Conservation (phyloP, 2,888 invertebrate genomes). For the Noctua fimbriata region DNA sequence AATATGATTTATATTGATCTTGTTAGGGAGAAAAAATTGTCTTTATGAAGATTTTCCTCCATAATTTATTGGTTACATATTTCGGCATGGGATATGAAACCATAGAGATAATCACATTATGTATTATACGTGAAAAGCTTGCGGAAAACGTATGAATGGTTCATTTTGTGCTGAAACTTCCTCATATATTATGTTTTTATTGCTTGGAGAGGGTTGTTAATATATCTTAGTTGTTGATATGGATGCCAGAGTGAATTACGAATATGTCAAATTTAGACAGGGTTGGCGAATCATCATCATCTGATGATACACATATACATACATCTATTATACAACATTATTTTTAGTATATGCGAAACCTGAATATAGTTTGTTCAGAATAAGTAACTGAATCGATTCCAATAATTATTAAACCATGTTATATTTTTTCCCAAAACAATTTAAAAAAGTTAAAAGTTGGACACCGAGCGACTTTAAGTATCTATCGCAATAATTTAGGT, state of each 20-base stretch:
- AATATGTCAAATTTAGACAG: not conserved
- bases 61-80: constrained; percentile 24
- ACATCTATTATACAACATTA: no score
- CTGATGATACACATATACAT: no score
- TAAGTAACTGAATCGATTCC: no score
- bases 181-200: constrained; percentile 16
- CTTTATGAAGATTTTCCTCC: constrained; percentile 5
- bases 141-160: not conserved
- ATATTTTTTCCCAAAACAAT: no score
- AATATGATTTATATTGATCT: constrained; percentile 41
- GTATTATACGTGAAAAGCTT: constrained; percentile 13
- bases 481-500: no score
- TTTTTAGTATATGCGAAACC: no score
- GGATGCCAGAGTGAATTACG: not conserved
- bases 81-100: constrained; percentile 16
- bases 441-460: no score
- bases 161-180: not conserved
- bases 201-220: not conserved
- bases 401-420: no score
- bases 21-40: constrained; percentile 20
- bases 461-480: no score
- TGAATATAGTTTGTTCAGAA: no score
- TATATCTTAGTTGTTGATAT: not conserved
- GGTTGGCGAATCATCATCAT: no score
- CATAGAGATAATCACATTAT: constrained; percentile 4